These are phyloP conservation scores for Myiotriccus ornatus DNA, from an alignment of 2,797 vertebrate genomes.

Conservation along the genomic window DNA sequence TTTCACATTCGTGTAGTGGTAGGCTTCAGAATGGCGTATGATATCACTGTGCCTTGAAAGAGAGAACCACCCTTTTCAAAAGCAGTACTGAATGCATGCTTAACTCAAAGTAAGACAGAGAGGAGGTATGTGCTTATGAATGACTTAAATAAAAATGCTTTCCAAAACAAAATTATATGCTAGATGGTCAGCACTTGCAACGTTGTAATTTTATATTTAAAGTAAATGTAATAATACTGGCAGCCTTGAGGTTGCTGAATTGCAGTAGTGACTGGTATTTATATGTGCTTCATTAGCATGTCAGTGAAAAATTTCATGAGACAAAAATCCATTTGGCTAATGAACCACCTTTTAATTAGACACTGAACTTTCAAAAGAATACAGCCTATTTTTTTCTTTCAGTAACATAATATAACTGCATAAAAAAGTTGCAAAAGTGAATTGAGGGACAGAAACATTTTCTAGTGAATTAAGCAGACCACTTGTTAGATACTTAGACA, in stretches of 20 bases:
- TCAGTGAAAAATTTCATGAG: slow-evolving; percentile 1
- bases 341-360: slow-evolving; percentile 34
- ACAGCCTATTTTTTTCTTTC: neutral
- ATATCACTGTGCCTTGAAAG: neutral
- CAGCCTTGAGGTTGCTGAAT: neutral
- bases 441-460: slow-evolving; percentile 29
- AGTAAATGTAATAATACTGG: neutral
- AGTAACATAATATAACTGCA: neutral
- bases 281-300: slow-evolving; percentile 18
- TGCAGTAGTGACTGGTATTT: neutral
- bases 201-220: slow-evolving; percentile 33
- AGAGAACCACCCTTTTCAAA: neutral
- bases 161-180: slow-evolving; percentile 2
- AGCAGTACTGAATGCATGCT: neutral
- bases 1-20: neutral
- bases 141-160: slow-evolving; percentile 2
- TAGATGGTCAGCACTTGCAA: neutral
- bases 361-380: slow-evolving; percentile 23
- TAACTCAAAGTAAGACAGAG: neutral
- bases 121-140: neutral
- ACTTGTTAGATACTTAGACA: neutral
- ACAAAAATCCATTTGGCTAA: slow-evolving; percentile 39
- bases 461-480: slow-evolving; percentile 6
- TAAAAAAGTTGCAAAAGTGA: neutral
- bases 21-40: neutral